Evolutionary conservation across 2,113 vertebrate genomes (phyloP).

Genomic region (Zapus hudsonius): DNA sequence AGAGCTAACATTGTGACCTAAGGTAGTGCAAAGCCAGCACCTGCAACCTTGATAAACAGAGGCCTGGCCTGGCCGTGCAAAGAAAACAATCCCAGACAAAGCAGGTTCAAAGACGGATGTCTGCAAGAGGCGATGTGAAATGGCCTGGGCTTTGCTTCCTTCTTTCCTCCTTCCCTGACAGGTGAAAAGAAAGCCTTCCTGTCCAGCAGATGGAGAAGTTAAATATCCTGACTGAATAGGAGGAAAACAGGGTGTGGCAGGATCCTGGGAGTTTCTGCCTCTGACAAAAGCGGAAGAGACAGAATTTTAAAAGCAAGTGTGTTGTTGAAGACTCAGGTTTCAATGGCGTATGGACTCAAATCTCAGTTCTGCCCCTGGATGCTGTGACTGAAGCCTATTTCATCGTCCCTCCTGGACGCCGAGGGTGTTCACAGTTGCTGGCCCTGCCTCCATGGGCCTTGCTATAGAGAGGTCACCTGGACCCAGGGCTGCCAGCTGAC

Average conservation of each 20-base stretch:
- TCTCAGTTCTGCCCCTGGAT: fast-evolving
- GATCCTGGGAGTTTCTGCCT: background rate
- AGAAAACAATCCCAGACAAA: background rate
- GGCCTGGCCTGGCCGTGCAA: fast-evolving
- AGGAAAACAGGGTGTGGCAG: background rate
- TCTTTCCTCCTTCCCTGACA: background rate
- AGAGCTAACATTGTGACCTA: background rate
- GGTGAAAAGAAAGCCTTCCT: background rate
- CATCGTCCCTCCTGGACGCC: fast-evolving
- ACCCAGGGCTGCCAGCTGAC: background rate
- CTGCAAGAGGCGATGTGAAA: fast-evolving
- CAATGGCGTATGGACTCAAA: fast-evolving
- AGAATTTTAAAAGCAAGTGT: fast-evolving
- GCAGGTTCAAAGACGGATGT: background rate
- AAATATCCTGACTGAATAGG: background rate
- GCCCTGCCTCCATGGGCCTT: background rate
- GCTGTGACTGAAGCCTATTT: fast-evolving
- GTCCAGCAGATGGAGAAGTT: background rate
- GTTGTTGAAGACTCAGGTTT: background rate
- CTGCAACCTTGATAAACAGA: fast-evolving
- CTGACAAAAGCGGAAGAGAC: background rate
- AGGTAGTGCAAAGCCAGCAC: fast-evolving
- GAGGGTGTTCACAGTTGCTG: fast-evolving
- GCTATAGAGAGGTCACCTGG: background rate
- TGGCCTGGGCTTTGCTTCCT: background rate